Base-by-base conservation (phyloP, 2,888 invertebrate species). In the Agriopis leucophaearia region DNA sequence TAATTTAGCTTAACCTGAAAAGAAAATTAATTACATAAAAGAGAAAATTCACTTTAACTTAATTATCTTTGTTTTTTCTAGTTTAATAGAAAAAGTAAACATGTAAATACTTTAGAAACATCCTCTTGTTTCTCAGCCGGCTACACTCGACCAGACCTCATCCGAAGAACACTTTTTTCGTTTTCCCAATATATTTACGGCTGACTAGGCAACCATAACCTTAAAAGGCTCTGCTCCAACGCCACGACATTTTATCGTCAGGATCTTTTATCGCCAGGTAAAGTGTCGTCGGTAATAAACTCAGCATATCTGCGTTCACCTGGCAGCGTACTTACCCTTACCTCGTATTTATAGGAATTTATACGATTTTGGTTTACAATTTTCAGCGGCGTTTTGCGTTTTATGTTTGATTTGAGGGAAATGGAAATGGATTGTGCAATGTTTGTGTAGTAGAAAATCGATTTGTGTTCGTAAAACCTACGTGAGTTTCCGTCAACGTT, bases 201-300 rank as follows among this genome's bases (percentile, higher is more conserved):
- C 64, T 66, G 64, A 64, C 48, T 70, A 64, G 61, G 66, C 69
- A 63, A 58, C 62, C 62, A 69, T 69, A 66, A 65, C 61, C 55
- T 65, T 65, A 55, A 62, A 63, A 63, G 58, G 59, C 58, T 15
- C 45, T 54, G 50, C 58, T 61, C 50, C 51, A 38, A 55, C 55
- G 60, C 54, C 59, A 63, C 55, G 68, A 55, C 56, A 42, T 68
- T 74, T 74, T 76, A 75, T 71, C 64, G 70, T 42, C 58, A 59
- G 50, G 64, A 60, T 64, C 63, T 68, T 74, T 74, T 76, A 75
- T 71, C 62, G 68, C 38, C 68, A 69, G 71, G 71, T 75, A 72
- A 76, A 78, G 70, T 74, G 75, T 73, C 73, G 60, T 42, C 54
- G 59, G 68, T 69, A 60, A 78, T 78, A 78, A 78, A 78, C 70